A percentile compares a stretch with the other conserved stretches of the same genome.
These are phyloP conservation scores for Tychaedon coryphoeus DNA, from an alignment of 2,113 vertebrate species.

Conservation along the genomic window DNA sequence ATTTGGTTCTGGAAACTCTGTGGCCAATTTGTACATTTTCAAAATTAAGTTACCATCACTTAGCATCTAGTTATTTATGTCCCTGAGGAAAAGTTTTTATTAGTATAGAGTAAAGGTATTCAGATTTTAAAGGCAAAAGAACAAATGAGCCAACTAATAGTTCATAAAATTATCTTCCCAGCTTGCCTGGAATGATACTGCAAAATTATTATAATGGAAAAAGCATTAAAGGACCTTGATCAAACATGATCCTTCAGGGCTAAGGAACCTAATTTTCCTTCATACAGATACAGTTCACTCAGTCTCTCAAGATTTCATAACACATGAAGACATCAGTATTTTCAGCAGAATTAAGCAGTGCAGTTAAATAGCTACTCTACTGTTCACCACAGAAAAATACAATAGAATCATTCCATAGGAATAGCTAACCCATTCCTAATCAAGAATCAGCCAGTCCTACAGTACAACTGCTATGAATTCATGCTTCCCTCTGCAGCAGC, in stretches of 20 bases:
- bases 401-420: not conserved
- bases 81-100: not conserved
- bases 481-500: not conserved
- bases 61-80: not conserved
- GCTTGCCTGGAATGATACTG: not conserved
- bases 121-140: not conserved
- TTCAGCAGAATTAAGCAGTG: not conserved
- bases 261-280: not conserved
- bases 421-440: not conserved
- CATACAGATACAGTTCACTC: not conserved
- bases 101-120: not conserved
- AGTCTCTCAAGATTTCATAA: not conserved
- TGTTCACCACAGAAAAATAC: not conserved
- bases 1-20: not conserved
- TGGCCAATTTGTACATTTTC: not conserved
- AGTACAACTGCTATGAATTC: not conserved
- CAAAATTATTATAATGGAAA: not conserved
- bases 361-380: not conserved
- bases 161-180: not conserved
- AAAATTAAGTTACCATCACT: not conserved
- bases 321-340: not conserved
- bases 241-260: not conserved
- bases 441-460: not conserved
- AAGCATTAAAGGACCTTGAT: not conserved
- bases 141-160: constrained; percentile 15